Conservation (phyloP, 2,888 invertebrate genomes). For the Abrostola triplasia region DNA sequence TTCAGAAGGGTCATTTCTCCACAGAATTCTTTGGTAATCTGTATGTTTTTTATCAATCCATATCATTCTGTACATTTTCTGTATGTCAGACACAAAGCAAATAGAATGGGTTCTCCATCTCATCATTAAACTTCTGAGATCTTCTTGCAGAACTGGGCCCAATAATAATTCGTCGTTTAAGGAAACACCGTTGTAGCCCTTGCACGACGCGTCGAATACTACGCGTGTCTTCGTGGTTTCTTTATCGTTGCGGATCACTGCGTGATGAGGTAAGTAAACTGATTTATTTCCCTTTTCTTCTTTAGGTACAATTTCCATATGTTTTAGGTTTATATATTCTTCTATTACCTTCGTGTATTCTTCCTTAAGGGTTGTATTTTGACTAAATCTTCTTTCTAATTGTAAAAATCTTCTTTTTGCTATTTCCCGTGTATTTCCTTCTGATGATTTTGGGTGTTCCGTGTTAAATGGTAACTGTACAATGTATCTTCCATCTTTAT, state of each 20-base stretch:
- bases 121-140: slow-evolving; percentile 51
- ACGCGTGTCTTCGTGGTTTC: slow-evolving; percentile 12
- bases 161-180: slow-evolving; percentile 51
- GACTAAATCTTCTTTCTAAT: slow-evolving; percentile 4
- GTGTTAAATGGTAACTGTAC: slow-evolving; percentile 49
- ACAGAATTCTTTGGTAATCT: slow-evolving; percentile 18
- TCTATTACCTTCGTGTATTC: slow-evolving; percentile 3
- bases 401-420: not conserved
- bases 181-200: slow-evolving; percentile 27
- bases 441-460: slow-evolving; percentile 19
- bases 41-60: slow-evolving; percentile 23
- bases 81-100: slow-evolving; percentile 51
- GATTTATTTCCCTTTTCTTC: slow-evolving; percentile 2
- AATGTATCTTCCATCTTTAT: slow-evolving; percentile 43
- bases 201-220: slow-evolving; percentile 16
- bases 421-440: slow-evolving; percentile 40
- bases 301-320: slow-evolving; percentile 2
- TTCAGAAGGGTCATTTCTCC: slow-evolving; percentile 18
- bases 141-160: slow-evolving; percentile 47
- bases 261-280: slow-evolving; percentile 17
- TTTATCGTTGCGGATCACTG: slow-evolving; percentile 10
- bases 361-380: not conserved
- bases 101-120: slow-evolving; percentile 50
- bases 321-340: not conserved
- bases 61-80: slow-evolving; percentile 57